Evolutionary conservation across 2,888 invertebrate species (phyloP), one percentile per base, ranked within the genome.

Genomic region (Andrena haemorrhoa): DNA sequence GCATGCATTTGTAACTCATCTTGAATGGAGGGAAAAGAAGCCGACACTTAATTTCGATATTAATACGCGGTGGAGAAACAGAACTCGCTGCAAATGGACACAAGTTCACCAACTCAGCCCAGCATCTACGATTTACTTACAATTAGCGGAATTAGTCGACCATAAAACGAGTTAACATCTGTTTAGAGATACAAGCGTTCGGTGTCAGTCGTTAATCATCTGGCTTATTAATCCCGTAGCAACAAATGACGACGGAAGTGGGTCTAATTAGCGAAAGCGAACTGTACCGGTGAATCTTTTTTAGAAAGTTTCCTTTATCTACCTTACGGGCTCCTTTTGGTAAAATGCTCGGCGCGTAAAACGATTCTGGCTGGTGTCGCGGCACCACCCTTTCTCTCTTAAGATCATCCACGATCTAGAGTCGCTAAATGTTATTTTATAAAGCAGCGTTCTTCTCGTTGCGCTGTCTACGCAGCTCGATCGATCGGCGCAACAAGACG

Each of bases 261-360:
- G 41, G 51, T 53, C 12, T 29, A 56, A 64, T 56, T 41, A 56
- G 68, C 33, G 76, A 79, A 79, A 79, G 68, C n/a, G 47, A 69
- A 61, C 16, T 41, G 26, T 23, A 26, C 26, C 58, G 60, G 29
- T 31, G 47, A 58, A 41, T 60, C 58, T 10, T 58, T 35, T 35
- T 60, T 60, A 29, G 49, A 68, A 78, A 47, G 26, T 20, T 65
- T 51, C 31, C 35, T 41, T 56, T 56, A 56, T 56, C 23, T 26
- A 10, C 56, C 56, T 69, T 41, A 58, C 35, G 33, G 16, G 31
- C 29, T 53, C 53, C 53, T 53, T 23, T 53, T 53, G 53, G 65
- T 53, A 23, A 20, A 53, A 68, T 16, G 8, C 16, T 12, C n/a
- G 49, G 20, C 29, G 29, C 16, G n/a, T 10, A 8, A 47, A 12